phyloP scores from a whole-genome alignment of 2,888 invertebrate genomes.

The Himalopsyche anomala region DNA sequence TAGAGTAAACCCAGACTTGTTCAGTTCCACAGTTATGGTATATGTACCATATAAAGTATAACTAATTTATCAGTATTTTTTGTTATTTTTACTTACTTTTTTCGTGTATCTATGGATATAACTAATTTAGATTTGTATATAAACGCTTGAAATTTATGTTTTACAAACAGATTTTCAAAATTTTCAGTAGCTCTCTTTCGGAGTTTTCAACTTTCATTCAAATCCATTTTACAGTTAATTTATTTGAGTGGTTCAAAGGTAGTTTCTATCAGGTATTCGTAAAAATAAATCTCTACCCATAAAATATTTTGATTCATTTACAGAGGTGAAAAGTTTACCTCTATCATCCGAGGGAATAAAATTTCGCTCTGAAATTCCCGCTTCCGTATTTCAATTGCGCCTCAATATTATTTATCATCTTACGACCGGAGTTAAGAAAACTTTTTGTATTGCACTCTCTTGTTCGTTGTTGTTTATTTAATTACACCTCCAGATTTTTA shows the following conservation, averaged over 20 bases:
- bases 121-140: too few relatives aligned
- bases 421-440: conserved; percentile 14
- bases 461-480: conserved; percentile 49
- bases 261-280: not conserved
- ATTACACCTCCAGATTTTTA: conserved; percentile 53
- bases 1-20: too few relatives aligned
- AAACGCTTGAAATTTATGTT: too few relatives aligned
- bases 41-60: too few relatives aligned
- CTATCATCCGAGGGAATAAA: conserved; percentile 35
- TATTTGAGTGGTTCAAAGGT: conserved; percentile 14
- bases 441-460: conserved; percentile 42
- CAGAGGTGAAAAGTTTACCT: conserved; percentile 39
- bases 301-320: conserved; percentile 41
- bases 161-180: not conserved
- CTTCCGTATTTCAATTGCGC: conserved; percentile 34
- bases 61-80: too few relatives aligned
- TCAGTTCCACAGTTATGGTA: too few relatives aligned
- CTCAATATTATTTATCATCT: conserved; percentile 37
- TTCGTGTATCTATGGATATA: too few relatives aligned
- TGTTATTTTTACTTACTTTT: too few relatives aligned
- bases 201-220: not conserved
- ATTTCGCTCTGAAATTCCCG: conserved; percentile 17
- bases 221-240: not conserved
- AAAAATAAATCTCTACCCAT: conserved; percentile 5
- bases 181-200: not conserved